Evolutionary conservation across 2,113 vertebrate species (phyloP), one percentile per base, ranked within the genome.

Genomic region (Eurypyga helias): DNA sequence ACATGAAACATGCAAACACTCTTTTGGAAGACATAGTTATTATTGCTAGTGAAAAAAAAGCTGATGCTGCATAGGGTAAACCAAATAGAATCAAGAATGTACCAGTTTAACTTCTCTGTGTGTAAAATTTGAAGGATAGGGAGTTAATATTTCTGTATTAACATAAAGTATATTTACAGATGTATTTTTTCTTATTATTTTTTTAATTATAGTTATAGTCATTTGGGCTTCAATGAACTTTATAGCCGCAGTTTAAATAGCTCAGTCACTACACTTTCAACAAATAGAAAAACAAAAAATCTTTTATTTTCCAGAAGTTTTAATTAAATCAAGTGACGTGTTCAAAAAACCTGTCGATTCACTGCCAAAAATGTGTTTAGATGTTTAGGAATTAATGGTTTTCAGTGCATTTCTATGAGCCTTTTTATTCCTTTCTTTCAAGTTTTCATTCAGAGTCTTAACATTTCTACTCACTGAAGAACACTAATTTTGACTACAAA

Each of bases 251-350:
- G 3, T 2, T 71, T n/a, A 70, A 60, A 61, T 38, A 62, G 3
- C 28, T 80, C 21, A 26, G 23, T 69, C 13, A 34, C 11, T 67
- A 76, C 13, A 24, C 1, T 71, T 76, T 46, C 16, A 61, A 10
- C 45, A 1, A 38, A 34, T 0, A 88, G 4, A 43, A 55, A 17
- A 38, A 49, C n/a, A 19, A 1, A 33, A 1, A n/a, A 75, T 51
- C 13, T 11, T 67, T 19, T 60, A 1, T 77, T 78, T 89, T 90
- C 21, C 45, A 52, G 26, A 51, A 17, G 14, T 25, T 54, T 87
- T 70, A 70, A 85, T 76, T 72, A 79, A 76, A 11, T 66, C 10
- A 57, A 31, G 3, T 18, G 2, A 45, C 78, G 64, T 84, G 15
- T 62, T 8, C 13, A 62, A 91, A 88, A 75, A 5, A 20, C 25